A percentile compares a stretch with the other conserved stretches of the same genome.
Conservation (phyloP, 1,140 invertebrate species). For the Nilaparvata lugens region DNA sequence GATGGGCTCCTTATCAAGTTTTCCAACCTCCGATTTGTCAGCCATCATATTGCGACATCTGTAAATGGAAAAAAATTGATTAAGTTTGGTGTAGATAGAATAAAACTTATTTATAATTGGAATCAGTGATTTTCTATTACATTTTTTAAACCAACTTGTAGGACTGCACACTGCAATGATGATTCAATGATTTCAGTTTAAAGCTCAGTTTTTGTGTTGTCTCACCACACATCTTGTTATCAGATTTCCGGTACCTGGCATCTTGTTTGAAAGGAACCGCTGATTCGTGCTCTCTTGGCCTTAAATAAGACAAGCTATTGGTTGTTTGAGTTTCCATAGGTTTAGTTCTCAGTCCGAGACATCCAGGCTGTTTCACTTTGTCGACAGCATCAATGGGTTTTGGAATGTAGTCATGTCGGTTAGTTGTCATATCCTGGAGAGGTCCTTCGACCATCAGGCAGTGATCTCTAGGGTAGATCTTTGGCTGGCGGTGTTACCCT, state of each 20-base stretch:
- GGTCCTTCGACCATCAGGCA: constrained; percentile 18
- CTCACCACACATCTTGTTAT: too few relatives aligned
- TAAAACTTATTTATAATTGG: too few relatives aligned
- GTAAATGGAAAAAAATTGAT: too few relatives aligned
- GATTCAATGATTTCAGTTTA: too few relatives aligned
- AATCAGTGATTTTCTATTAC: too few relatives aligned
- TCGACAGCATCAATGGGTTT: constrained; percentile 14
- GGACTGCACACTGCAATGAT: too few relatives aligned
- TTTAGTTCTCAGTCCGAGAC: constrained; percentile 17
- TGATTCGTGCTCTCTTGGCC: not conserved
- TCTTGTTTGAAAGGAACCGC: constrained; percentile 17
- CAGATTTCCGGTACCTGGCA: not conserved
- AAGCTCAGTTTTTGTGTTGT: constrained; percentile 20
- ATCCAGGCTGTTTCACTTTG: constrained; percentile 11
- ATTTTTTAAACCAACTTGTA: too few relatives aligned
- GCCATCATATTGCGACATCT: too few relatives aligned
- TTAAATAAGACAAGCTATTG: too few relatives aligned
- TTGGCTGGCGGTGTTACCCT: constrained; percentile 5
- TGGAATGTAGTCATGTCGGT: constrained; percentile 21
- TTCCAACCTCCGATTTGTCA: too few relatives aligned
- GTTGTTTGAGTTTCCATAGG: constrained; percentile 10
- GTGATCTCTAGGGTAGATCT: constrained; percentile 20
- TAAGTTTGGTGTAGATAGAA: too few relatives aligned
- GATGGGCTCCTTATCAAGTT: too few relatives aligned
- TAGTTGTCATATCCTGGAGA: constrained; percentile 19